Evolutionary conservation across 2,113 vertebrate species (phyloP).

Genomic region (Colistium nudipinnis): DNA sequence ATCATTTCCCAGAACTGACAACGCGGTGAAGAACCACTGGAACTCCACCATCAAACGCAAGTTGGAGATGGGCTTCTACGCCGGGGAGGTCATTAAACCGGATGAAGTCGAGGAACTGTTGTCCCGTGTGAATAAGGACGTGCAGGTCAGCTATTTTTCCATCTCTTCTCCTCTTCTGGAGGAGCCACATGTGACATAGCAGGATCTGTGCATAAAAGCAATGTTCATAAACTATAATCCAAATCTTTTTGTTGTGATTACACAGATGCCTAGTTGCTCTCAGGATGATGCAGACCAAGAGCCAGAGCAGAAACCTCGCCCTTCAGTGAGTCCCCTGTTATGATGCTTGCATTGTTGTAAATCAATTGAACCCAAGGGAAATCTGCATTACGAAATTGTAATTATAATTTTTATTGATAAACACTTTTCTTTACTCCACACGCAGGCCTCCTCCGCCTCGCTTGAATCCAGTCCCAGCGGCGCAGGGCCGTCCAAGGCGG

Average conservation of each 20-base stretch:
- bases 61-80: slow-evolving; percentile 90
- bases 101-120: slow-evolving; percentile 85
- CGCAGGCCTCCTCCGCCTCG: neutral
- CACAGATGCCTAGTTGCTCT: slow-evolving; percentile 60
- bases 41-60: slow-evolving; percentile 98
- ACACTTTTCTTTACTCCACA: neutral
- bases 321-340: slow-evolving; percentile 53
- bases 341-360: neutral
- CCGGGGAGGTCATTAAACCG: slow-evolving; percentile 80
- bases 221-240: neutral
- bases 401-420: too few relatives aligned
- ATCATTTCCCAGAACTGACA: slow-evolving; percentile 87
- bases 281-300: slow-evolving; percentile 55
- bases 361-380: too few relatives aligned
- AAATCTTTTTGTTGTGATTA: neutral
- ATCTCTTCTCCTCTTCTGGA: neutral
- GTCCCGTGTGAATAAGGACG: slow-evolving; percentile 61
- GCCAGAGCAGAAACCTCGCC: slow-evolving; percentile 33
- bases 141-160: slow-evolving; percentile 56
- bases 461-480: slow-evolving; percentile 13
- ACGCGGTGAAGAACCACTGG: slow-evolving; percentile 99
- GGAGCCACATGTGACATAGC: neutral
- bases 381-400: too few relatives aligned
- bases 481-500: slow-evolving; percentile 19
- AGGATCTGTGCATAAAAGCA: neutral